Evolutionary conservation across 2,113 vertebrate species (phyloP), one percentile per base, ranked within the genome.

Genomic region (Theristicus caerulescens): DNA sequence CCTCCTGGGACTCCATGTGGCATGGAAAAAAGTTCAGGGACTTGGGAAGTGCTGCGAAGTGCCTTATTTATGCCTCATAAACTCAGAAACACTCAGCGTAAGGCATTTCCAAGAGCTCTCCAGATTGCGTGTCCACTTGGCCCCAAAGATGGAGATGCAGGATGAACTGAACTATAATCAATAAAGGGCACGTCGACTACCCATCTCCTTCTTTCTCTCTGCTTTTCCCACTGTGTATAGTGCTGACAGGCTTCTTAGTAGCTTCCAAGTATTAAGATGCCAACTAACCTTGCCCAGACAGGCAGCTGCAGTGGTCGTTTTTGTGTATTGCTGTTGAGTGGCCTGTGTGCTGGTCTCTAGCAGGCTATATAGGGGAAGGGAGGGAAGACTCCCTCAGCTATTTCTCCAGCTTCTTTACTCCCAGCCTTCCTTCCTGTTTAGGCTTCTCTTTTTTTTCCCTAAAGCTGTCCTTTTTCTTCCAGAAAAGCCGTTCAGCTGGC

Each of bases 391-490:
- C 59, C 61, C 38, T 67, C 44, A 69, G 69, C 44, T 76, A 4
- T 7, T 91, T 61, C 62, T 82, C 44, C 83, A 89, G 29, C 69
- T 77, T 71, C 59, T 83, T 62, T 26, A 36, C 69, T 92, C 25
- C 86, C 19, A 46, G 31, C 38, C n/a, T 86, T 51, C 58, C 76
- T 73, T 70, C 32, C 58, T 74, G 46, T 36, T 74, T n/a, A 73
- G 61, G 47, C 38, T 95, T 84, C 52, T 64, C 25, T 65, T 47
- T 83, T 65, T 18, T 26, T 47, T 47, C 42, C 52, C 67, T 36
- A 57, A 87, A 96, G 49, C 83, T 82, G 73, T 79, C 77, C 44
- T 91, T 91, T 93, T 65, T 92, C 66, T 82, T 46, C 36, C 84
- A 90, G 86, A 69, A 91, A 94, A 96, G 78, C 86, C 0, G 0